Base-by-base conservation (phyloP, 2,888 invertebrate species). In the Nudaria mundana region DNA sequence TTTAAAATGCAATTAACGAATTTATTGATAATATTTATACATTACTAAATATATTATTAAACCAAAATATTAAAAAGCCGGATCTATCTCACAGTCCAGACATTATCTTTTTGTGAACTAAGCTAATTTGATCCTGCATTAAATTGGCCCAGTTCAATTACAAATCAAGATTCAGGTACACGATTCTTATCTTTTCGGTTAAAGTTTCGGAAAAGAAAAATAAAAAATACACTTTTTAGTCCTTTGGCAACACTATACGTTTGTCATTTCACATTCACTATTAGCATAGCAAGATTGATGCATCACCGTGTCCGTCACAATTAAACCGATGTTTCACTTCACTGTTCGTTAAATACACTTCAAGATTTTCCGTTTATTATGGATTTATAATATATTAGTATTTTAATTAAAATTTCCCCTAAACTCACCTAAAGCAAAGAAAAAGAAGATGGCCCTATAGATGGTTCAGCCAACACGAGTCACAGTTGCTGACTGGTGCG, bases 381-480 rank as follows among this genome's bases (percentile, higher is more conserved):
- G 3, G 3, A 61, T 60, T 59, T 44, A 42, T n/a, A 25, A 11
- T 34, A 56, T 63, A 69, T 73, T 74, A 70, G 66, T 72, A 70
- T 46, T 62, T 64, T 52, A 50, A 56, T 48, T 45, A 56, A 63
- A 61, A 61, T 60, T 68, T 75, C 74, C n/a, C 78, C 56, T 65
- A 63, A 71, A 87, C 87, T 88, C 86, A 88, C 88, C 88, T 84
- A 87, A 73, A 73, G 71, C 60, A 83, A 76, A 77, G 79, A 82
- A 73, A 86, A 83, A 83, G 81, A 76, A 71, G 85, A 79, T 83
- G 86, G 88, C 87, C 86, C 88, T 86, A 85, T 66, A 68, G 89
- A 87, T 88, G 89, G 92, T 93, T 93, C 92, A 93, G 90, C 90
- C 89, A 86, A 86, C 88, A 84, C 87, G 86, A 87, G 86, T 66